Evolutionary conservation across 2,797 vertebrate genomes (phyloP), one percentile per base, ranked within the genome.

Genomic region (Semaprochilodus insignis): DNA sequence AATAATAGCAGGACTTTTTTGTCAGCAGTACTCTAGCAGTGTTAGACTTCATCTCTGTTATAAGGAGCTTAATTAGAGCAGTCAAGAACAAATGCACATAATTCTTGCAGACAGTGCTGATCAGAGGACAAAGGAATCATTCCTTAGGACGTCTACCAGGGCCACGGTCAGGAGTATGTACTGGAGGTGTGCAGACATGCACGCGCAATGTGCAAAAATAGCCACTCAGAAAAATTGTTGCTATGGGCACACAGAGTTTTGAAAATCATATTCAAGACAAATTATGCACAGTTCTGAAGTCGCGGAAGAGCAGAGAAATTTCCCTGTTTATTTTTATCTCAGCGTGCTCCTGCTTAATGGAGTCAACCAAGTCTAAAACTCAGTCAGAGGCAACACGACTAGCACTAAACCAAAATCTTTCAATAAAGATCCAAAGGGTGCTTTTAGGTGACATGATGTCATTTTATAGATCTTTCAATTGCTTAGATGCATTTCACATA

Each of bases 281-380:
- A 54, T 72, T 72, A 25, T 72, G 70, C 48, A 25, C 23, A 17
- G 70, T 54, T 52, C 31, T 14, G 21, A 59, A 59, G 31, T 59
- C 73, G 23, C 4, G 19, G 54, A 74, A 59, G 73, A 74, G 54
- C 7, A 59, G 21, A n/a, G 44, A 51, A 70, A 70, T 70, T 14
- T 70, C 44, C 67, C 40, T 51, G 40, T 44, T 70, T 70, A 70
- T 70, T 70, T 70, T 48, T 70, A 70, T 48, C 67, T 70, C 65
- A 17, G 65, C 65, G 21, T 74, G 73, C 16, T 11, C 54, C 55
- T 74, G 54, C 73, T 74, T 54, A 74, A 74, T 23, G 21, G 13
- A 10, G 21, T 54, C 17, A 59, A 31, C 19, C 17, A 10, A 74
- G 31, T n/a, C 17, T 21, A 57, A 55, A 34, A 31, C 11, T 74